These are phyloP conservation scores for Drosophila multiciliata DNA, from an alignment of 2,888 invertebrate genomes.

Conservation along the genomic window DNA sequence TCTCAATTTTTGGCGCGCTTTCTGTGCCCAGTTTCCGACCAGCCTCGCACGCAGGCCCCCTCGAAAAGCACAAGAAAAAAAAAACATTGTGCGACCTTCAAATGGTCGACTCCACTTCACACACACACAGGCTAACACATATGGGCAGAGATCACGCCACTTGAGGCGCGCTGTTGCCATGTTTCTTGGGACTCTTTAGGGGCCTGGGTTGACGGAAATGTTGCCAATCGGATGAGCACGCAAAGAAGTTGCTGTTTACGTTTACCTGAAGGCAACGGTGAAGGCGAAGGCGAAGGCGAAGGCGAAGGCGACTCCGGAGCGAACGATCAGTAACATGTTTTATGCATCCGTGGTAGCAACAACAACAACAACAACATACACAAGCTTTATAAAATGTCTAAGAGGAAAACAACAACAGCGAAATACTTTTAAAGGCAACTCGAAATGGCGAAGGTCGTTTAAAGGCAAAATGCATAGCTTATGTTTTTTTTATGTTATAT, in stretches of 20 bases:
- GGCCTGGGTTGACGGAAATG: constrained; percentile 65
- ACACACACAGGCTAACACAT: constrained; percentile 24
- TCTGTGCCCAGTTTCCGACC: constrained; percentile 33
- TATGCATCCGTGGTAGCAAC: constrained; percentile 67
- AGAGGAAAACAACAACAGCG: constrained; percentile 61
- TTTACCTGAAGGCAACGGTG: constrained; percentile 69
- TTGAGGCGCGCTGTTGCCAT: constrained; percentile 68
- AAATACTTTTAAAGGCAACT: constrained; percentile 78
- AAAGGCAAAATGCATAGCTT: constrained; percentile 60
- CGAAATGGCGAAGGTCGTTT: constrained; percentile 77
- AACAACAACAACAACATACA: constrained; percentile 41
- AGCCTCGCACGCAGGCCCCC: constrained; percentile 21
- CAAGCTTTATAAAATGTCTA: constrained; percentile 42
- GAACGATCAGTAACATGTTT: constrained; percentile 74
- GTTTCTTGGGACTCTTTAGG: constrained; percentile 47
- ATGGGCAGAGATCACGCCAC: constrained; percentile 70
- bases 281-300: constrained; percentile 45
- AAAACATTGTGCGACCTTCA: constrained; percentile 67
- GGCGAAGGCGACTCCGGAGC: constrained; percentile 56
- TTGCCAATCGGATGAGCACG: constrained; percentile 70
- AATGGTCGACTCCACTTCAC: constrained; percentile 62
- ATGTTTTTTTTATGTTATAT: constrained; percentile 43
- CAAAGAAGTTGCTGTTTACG: constrained; percentile 48
- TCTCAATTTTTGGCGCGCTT: constrained; percentile 68
- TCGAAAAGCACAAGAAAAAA: not conserved